These are phyloP conservation scores for Apeltes quadracus DNA, from an alignment of 2,113 vertebrate species.

Conservation along the genomic window DNA sequence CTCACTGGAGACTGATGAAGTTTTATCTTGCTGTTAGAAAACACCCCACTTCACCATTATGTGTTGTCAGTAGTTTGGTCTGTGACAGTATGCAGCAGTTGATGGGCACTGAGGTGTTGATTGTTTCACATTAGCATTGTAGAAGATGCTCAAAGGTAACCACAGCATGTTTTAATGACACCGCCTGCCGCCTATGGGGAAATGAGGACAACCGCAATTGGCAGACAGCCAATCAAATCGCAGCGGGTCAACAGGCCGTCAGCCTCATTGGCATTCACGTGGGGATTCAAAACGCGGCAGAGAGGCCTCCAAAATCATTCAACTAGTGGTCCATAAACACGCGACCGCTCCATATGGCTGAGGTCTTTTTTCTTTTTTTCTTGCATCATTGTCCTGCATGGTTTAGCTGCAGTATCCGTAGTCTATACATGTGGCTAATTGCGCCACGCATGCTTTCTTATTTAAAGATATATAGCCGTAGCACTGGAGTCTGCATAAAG, in stretches of 20 bases:
- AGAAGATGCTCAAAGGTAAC: neutral
- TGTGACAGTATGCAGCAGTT: neutral
- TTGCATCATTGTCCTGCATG: constrained; percentile 39
- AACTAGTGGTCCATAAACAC: constrained; percentile 38
- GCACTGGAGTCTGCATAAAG: neutral
- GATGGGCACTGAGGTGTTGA: neutral
- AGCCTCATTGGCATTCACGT: neutral
- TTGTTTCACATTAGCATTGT: neutral
- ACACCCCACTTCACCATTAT: neutral
- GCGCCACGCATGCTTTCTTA: neutral
- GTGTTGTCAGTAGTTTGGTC: neutral
- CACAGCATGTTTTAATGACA: neutral
- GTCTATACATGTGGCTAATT: constrained; percentile 22
- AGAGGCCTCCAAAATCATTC: constrained; percentile 20
- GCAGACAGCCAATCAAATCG: neutral
- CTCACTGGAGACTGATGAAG: neutral
- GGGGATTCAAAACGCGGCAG: neutral
- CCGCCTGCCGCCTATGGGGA: neutral
- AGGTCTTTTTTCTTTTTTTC: constrained; percentile 21
- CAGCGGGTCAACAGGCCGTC: neutral
- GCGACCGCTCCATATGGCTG: constrained; percentile 50
- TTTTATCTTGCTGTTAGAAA: neutral
- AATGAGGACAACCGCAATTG: neutral
- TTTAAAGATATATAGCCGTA: too few species aligned
- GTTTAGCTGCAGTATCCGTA: constrained; percentile 19